These are phyloP conservation scores for Myotis pilosus DNA, from an alignment of 2,797 vertebrate species.

Conservation along the genomic window DNA sequence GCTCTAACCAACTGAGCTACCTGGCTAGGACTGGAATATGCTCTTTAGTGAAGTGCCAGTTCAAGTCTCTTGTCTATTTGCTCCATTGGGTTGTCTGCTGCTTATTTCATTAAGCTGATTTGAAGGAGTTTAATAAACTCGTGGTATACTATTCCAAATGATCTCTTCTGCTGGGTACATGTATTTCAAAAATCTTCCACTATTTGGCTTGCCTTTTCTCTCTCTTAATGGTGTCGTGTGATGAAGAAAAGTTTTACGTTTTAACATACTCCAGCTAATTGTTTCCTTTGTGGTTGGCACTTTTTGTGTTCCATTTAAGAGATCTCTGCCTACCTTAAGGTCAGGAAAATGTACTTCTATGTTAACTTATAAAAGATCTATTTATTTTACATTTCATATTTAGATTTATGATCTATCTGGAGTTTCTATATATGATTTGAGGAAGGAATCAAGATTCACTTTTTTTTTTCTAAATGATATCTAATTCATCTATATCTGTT, in stretches of 20 bases:
- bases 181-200: not conserved
- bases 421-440: not conserved
- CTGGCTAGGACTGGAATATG: not conserved
- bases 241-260: not conserved
- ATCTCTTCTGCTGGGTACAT: not conserved
- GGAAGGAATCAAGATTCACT: too few species aligned
- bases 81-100: not conserved
- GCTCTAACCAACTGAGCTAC: not conserved
- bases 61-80: not conserved
- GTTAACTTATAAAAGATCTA: not conserved
- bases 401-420: not conserved
- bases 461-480: not conserved
- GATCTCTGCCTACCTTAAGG: not conserved
- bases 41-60: not conserved
- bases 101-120: not conserved
- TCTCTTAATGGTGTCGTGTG: not conserved
- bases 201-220: not conserved
- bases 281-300: not conserved
- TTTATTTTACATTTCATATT: not conserved
- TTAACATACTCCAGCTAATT: not conserved
- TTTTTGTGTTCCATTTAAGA: not conserved
- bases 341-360: not conserved
- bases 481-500: not conserved
- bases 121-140: slow-evolving; percentile 30
- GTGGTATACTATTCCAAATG: not conserved